Evolutionary conservation across 2,113 vertebrate genomes (phyloP), one percentile per base, ranked within the genome.

Genomic region (Donacobius atricapilla): DNA sequence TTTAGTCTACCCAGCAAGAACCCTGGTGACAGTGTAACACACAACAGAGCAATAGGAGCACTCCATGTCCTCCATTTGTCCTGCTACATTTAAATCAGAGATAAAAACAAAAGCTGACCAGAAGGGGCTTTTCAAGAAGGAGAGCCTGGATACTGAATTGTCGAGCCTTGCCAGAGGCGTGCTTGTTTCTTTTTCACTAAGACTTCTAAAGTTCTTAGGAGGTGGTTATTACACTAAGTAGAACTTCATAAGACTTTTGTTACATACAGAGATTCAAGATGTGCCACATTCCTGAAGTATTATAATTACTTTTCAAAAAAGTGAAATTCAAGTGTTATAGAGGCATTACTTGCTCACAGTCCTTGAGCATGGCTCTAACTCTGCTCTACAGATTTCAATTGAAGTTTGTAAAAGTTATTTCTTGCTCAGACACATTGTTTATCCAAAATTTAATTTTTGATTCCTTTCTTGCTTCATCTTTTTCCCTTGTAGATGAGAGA

Each of bases 401-500:
- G 23, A 92, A 80, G 37, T 65, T 87, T 79, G 72, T 35, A 95
- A 93, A 96, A 96, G 78, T 88, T 92, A 80, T 94, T 96, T 85
- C 73, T 80, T 96, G 93, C 96, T 94, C 92, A 94, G 89, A 94
- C 54, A 85, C 66, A 83, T 13, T 75, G 88, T 90, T 92, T 87
- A 72, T 72, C 68, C 37, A 60, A 63, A 89, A 79, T 83, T 31
- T 33, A 37, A 13, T 44, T 79, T 75, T 60, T 79, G 4, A 53
- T 33, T 14, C 18, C 15, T 35, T 80, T 10, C 23, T 65, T 81
- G 21, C 19, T 87, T 82, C 16, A 22, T 51, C 13, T 53, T 54
- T 77, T 89, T 60, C 12, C 30, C 44, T 50, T 56, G 11, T 40
- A 66, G 44, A 33, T 40, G 54, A 58, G 2, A 76, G 21, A 60